Evolutionary conservation across 2,113 vertebrate genomes (phyloP), one percentile per base, ranked within the genome.

Genomic region (Leptobrachium leishanense): DNA sequence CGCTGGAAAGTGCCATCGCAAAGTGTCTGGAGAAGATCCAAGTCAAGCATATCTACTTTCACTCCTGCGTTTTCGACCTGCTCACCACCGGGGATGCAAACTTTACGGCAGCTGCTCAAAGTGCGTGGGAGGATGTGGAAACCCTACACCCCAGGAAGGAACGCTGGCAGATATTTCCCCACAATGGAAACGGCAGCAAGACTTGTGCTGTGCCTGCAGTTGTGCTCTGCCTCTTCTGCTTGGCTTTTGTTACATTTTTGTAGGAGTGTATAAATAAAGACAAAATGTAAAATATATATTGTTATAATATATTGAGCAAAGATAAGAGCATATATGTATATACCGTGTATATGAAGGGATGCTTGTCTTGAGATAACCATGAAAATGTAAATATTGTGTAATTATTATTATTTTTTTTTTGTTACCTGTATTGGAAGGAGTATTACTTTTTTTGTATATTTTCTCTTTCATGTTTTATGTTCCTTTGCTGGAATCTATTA

Each of bases 71-170:
- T 20, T 99, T 99, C 68, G 98, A 99, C 86, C 92, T 99, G 5
- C 94, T 99, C 78, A 98, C 98, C 88, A 99, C 97, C 0, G 97
- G 97, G 0, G 98, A 99, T 0, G 90, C 91, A 76, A 99, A 98
- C 90, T 99, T 99, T 88, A 96, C 96, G 0, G 90, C 93, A 5
- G 96, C 97, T 0, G 97, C 97, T 44, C 93, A 94, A 86, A 96
- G 94, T 40, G 97, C 98, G 75, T 91, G 94, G 88, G 94, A 93
- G 84, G 98, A 99, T 65, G 92, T 98, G 87, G 94, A 95, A 84
- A 93, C 91, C 0, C 90, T 99, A 77, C 97, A 99, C 83, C 96
- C 96, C 0, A 90, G 93, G 72, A 92, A 82, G 79, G 95, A 96
- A 2, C 92, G 88, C 77, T 98, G 96, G 96, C 96, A 92, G 87